A percentile compares a stretch with the other conserved stretches of the same genome.
Evolutionary conservation across 1,140 invertebrate genomes (phyloP).

Genomic region (Drosophila sp.): DNA sequence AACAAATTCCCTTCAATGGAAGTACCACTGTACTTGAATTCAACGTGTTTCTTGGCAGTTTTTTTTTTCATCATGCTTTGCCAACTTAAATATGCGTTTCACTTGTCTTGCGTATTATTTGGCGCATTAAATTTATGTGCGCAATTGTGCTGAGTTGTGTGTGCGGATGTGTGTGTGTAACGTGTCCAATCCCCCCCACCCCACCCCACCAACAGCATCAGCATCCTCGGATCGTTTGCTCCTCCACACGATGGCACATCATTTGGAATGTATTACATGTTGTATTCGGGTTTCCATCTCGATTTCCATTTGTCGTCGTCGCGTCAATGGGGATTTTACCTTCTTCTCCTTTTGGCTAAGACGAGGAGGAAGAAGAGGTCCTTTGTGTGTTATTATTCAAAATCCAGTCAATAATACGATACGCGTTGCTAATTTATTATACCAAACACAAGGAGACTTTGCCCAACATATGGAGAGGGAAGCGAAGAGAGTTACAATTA

Average conservation of each 20-base stretch:
- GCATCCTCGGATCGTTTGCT: background rate
- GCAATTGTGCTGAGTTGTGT: constrained; percentile 77
- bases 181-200: constrained; percentile 21
- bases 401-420: constrained; percentile 81
- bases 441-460: constrained; percentile 51
- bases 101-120: constrained; percentile 71
- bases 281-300: constrained; percentile 49
- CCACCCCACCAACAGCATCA: background rate
- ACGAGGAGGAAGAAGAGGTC: constrained; percentile 28
- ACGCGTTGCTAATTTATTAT: constrained; percentile 78
- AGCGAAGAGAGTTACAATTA: constrained; percentile 63
- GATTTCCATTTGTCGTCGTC: constrained; percentile 51
- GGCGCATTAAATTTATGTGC: constrained; percentile 77
- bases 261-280: constrained; percentile 55
- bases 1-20: no score
- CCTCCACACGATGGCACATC: constrained; percentile 1
- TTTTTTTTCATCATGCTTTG: background rate
- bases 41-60: background rate
- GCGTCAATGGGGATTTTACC: constrained; percentile 27
- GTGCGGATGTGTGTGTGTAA: constrained; percentile 40
- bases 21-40: constrained; percentile 3
- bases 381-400: constrained; percentile 82
- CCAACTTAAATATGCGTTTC: constrained; percentile 59
- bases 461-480: constrained; percentile 30
- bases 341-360: constrained; percentile 12